These are phyloP conservation scores for Scartelaos histophorus DNA, from an alignment of 2,113 vertebrate genomes.

Conservation along the genomic window DNA sequence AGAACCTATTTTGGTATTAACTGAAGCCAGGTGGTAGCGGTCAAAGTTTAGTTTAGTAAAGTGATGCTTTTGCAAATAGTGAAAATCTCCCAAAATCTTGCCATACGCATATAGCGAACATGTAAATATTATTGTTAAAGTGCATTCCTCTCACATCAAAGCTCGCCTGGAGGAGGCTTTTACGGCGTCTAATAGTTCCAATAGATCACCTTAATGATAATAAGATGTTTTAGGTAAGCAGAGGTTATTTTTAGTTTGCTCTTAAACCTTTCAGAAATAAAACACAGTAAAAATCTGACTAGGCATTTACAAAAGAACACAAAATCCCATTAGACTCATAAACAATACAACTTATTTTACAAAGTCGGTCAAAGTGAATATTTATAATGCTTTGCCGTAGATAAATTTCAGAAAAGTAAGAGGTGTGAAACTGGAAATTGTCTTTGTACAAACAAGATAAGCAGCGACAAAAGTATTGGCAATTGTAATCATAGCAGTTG, in stretches of 20 bases:
- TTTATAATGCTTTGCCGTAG: no score
- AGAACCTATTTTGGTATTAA: neutral
- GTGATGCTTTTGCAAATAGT: constrained; percentile 14
- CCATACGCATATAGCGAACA: constrained; percentile 24
- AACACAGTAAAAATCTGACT: neutral
- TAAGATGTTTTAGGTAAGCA: neutral
- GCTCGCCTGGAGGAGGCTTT: constrained; percentile 15
- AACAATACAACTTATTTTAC: neutral
- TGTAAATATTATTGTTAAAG: constrained; percentile 57
- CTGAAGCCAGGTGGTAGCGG: constrained; percentile 16
- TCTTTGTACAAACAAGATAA: neutral
- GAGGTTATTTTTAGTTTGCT: neutral
- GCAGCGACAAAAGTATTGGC: neutral
- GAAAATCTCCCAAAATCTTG: constrained; percentile 22
- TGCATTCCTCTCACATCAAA: constrained; percentile 62
- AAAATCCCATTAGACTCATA: neutral
- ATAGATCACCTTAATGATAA: constrained; percentile 19
- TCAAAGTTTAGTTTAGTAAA: constrained; percentile 29
- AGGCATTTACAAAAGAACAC: no score
- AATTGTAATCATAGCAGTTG: neutral
- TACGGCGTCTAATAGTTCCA: constrained; percentile 11
- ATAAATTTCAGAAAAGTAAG: no score
- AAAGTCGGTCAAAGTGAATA: no score
- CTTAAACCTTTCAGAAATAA: neutral
- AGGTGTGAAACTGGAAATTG: no score